These are phyloP conservation scores for Lymantria monacha DNA, from an alignment of 2,888 invertebrate genomes.

Conservation along the genomic window DNA sequence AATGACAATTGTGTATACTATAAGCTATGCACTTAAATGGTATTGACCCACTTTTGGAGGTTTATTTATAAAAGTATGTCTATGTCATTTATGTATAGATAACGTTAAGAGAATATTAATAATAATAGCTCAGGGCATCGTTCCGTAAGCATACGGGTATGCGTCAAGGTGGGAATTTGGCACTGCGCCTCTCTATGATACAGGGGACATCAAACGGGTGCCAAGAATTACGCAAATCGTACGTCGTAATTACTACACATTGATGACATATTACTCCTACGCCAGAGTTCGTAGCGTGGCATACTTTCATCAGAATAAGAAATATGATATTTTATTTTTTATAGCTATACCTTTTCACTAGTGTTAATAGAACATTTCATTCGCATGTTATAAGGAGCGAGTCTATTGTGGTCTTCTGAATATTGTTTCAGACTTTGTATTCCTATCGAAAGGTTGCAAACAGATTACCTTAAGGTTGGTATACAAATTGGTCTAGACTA, in stretches of 20 bases:
- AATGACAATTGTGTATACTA: neutral
- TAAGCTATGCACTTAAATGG: neutral
- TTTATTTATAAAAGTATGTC: neutral
- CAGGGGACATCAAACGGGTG: constrained; percentile 27
- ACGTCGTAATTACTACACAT: constrained; percentile 14
- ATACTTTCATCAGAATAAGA: too few relatives aligned
- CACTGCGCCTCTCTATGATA: constrained; percentile 22
- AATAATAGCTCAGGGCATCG: constrained; percentile 29
- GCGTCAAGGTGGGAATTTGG: constrained; percentile 34
- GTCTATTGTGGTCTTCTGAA: too few relatives aligned
- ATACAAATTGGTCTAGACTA: too few relatives aligned
- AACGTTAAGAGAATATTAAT: neutral
- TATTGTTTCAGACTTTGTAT: too few relatives aligned
- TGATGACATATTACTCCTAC: too few relatives aligned
- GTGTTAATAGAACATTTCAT: too few relatives aligned
- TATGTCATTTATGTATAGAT: neutral
- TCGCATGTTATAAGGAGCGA: too few relatives aligned
- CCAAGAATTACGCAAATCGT: constrained; percentile 29
- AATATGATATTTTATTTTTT: too few relatives aligned
- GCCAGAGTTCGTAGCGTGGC: too few relatives aligned
- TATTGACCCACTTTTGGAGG: neutral
- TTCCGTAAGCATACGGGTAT: constrained; percentile 26
- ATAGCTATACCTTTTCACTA: too few relatives aligned
- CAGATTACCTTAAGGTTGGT: too few relatives aligned
- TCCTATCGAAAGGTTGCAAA: too few relatives aligned